These are phyloP conservation scores for Orchestia grillus DNA, from an alignment of 1,140 invertebrate species.

Conservation along the genomic window DNA sequence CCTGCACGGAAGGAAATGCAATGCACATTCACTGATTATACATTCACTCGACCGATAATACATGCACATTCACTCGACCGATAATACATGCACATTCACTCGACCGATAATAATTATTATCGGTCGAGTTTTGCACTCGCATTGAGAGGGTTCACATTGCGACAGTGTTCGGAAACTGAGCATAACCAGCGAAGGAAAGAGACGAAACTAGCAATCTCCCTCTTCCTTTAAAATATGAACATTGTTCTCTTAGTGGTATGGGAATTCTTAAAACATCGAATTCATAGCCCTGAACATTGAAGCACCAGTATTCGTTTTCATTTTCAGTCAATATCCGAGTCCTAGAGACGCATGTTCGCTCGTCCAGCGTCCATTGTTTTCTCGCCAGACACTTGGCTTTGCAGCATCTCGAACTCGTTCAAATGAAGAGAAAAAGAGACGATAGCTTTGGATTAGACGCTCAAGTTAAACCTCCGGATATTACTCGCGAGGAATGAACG, in stretches of 20 bases:
- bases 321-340: background rate
- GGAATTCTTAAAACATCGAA: background rate
- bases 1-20: background rate
- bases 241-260: background rate
- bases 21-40: background rate
- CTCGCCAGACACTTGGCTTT: background rate
- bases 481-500: background rate
- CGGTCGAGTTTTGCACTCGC: background rate
- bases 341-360: background rate
- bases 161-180: background rate
- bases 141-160: background rate
- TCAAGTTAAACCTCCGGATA: background rate
- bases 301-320: background rate
- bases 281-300: background rate
- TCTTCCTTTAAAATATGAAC: background rate
- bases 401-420: background rate
- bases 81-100: background rate
- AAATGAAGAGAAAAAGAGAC: background rate
- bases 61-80: too few species aligned
- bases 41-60: too few species aligned
- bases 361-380: background rate
- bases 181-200: background rate
- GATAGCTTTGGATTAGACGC: background rate
- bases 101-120: too few species aligned
- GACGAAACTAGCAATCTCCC: background rate